These are phyloP conservation scores for Macrotis lagotis DNA, from an alignment of 2,113 vertebrate genomes.

Conservation along the genomic window DNA sequence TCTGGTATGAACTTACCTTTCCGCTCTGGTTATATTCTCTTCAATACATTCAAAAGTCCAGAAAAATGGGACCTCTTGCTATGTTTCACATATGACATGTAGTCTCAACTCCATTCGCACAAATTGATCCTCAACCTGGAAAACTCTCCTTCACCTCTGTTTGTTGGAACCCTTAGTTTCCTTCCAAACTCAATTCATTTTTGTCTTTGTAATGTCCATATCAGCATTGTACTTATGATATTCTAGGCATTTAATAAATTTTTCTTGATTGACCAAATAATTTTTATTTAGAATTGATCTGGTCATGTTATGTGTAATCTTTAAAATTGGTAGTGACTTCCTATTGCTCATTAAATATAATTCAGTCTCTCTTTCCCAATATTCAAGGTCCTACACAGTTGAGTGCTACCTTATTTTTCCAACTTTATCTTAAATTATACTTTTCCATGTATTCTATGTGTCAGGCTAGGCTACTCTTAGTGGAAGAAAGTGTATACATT, in stretches of 20 bases:
- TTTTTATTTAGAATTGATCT: background rate
- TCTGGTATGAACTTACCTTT: background rate
- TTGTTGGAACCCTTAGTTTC: background rate
- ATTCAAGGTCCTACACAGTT: background rate
- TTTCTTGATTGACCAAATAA: background rate
- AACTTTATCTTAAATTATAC: background rate
- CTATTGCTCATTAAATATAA: background rate
- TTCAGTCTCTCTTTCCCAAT: background rate
- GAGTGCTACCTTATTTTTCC: background rate
- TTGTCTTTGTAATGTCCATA: background rate
- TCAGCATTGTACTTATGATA: background rate
- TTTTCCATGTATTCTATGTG: background rate
- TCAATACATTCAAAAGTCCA: background rate
- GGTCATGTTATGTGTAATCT: background rate
- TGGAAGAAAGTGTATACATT: background rate
- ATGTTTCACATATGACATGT: background rate
- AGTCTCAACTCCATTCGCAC: background rate
- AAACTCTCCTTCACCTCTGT: background rate
- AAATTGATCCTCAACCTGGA: background rate
- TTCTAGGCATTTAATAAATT: background rate
- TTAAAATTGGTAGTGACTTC: background rate
- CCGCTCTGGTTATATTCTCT: background rate
- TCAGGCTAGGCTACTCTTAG: background rate
- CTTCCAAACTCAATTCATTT: background rate
- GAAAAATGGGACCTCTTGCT: background rate